These are phyloP conservation scores for Odontocerum albicorne DNA, from an alignment of 2,888 invertebrate species.

Conservation along the genomic window DNA sequence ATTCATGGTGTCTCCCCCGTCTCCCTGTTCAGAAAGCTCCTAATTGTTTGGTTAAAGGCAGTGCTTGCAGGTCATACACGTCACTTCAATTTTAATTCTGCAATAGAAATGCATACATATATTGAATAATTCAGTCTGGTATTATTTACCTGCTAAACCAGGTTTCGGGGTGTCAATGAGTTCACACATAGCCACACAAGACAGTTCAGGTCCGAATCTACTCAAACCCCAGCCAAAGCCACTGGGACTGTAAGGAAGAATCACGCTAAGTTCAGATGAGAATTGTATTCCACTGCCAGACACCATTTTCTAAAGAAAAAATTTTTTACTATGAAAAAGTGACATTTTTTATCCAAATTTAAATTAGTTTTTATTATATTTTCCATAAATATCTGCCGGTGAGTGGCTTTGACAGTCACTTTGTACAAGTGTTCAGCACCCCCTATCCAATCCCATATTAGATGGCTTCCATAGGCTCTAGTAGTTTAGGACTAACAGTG, in stretches of 20 bases:
- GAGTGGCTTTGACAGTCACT: too few relatives aligned
- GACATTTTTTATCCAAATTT: too few relatives aligned
- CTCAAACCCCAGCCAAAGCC: conserved; percentile 79
- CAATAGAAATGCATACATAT: background rate
- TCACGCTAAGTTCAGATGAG: conserved; percentile 72
- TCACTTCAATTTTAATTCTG: background rate
- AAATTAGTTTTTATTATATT: too few relatives aligned
- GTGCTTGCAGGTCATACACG: too few relatives aligned
- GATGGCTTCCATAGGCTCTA: too few relatives aligned
- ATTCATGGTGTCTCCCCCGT: too few relatives aligned
- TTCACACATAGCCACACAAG: conserved; percentile 80
- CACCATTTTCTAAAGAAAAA: conserved; percentile 39
- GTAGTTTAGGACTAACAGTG: too few relatives aligned
- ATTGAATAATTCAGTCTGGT: background rate
- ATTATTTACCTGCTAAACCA: conserved; percentile 43
- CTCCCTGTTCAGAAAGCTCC: background rate
- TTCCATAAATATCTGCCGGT: too few relatives aligned
- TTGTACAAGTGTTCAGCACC: too few relatives aligned
- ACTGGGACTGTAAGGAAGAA: conserved; percentile 70
- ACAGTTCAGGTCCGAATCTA: conserved; percentile 71
- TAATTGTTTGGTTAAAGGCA: background rate
- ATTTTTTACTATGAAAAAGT: background rate
- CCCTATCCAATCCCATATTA: too few relatives aligned
- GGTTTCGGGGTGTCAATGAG: conserved; percentile 68
- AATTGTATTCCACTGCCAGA: conserved; percentile 77